Percentiles rank a stretch among this genome's conserved stretches.
phyloP scores from a whole-genome alignment of 2,797 vertebrate genomes.

The Poeciliopsis turneri region DNA sequence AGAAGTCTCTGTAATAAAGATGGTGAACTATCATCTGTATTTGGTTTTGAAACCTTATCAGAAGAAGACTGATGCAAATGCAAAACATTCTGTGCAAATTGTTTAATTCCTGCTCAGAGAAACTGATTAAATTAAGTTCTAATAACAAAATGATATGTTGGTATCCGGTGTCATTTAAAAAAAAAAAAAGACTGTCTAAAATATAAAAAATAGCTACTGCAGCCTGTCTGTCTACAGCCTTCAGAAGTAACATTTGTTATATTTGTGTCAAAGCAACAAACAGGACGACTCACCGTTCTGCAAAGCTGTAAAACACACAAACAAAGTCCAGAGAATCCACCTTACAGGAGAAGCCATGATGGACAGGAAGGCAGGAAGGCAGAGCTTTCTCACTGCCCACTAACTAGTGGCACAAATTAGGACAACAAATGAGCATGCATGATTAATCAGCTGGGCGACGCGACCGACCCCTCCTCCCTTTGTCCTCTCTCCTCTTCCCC shows the following conservation, averaged over 20 bases:
- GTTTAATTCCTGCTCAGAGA: too few species aligned
- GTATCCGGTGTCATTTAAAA: not conserved
- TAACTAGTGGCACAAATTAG: constrained; percentile 36
- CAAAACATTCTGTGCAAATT: not conserved
- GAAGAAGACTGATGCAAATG: not conserved
- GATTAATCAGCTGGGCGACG: constrained; percentile 68
- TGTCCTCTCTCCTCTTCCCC: constrained; percentile 9
- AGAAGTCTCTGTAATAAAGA: not conserved
- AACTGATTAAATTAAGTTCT: not conserved
- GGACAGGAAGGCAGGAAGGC: constrained; percentile 40
- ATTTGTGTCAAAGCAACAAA: not conserved
- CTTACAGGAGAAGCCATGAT: constrained; percentile 60
- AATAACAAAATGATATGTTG: not conserved
- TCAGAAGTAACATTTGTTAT: not conserved
- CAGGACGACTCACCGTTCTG: constrained; percentile 62
- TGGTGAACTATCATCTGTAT: not conserved
- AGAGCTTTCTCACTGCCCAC: constrained; percentile 30
- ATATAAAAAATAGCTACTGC: not conserved
- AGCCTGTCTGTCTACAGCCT: not conserved
- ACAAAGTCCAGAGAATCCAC: constrained; percentile 65
- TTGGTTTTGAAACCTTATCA: not conserved
- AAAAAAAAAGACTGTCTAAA: not conserved
- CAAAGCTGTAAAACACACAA: constrained; percentile 41
- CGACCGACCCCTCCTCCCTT: constrained; percentile 33
- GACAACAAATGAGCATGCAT: constrained; percentile 64